Evolutionary conservation across 2,113 vertebrate genomes (phyloP), one percentile per base, ranked within the genome.

Genomic region (Motacilla tschutschensis): DNA sequence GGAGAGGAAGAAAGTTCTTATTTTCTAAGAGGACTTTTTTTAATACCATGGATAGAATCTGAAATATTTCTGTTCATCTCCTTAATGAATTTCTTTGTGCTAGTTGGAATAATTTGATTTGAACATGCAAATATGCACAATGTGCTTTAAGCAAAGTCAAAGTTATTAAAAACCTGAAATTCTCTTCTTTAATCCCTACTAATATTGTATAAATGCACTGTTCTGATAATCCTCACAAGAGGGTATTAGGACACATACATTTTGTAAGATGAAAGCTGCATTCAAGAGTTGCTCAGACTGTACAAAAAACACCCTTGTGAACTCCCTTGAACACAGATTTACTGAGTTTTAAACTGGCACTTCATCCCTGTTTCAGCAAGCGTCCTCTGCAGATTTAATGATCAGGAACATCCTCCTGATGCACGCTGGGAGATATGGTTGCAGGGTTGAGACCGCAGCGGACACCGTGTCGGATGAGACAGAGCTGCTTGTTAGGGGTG

Each of bases 371-470:
- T 97, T 97, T 96, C 98, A 99, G 99, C 99, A 99, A 98, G 97
- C 98, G 4, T 99, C 99, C 58, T 98, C 98, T 65, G 98, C 98
- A 95, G 99, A 99, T 97, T 97, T 99, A 95, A 99, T 99, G 99
- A 99, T 99, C 95, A 98, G 99, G 94, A 99, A 98, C 96, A 99
- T 99, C 95, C 97, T 99, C 87, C 95, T 99, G 97, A 97, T 97
- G 97, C 99, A 99, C 90, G 98, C 99, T 54, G 99, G 99, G 89
- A 98, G 98, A 95, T 99, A 99, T 1, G 98, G 98, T 48, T 99
- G 99, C 96, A 98, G 97, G 94, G 98, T 98, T 69, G 98, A 99
- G 96, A 99, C 98, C 20, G 98, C 98, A 75, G 99, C 98, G 6
- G 99, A 99, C 96, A 97, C 96, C 2, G 97, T 99, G 81, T 97